These are phyloP conservation scores for Xestia xanthographa DNA, from an alignment of 2,888 invertebrate species.

Conservation along the genomic window DNA sequence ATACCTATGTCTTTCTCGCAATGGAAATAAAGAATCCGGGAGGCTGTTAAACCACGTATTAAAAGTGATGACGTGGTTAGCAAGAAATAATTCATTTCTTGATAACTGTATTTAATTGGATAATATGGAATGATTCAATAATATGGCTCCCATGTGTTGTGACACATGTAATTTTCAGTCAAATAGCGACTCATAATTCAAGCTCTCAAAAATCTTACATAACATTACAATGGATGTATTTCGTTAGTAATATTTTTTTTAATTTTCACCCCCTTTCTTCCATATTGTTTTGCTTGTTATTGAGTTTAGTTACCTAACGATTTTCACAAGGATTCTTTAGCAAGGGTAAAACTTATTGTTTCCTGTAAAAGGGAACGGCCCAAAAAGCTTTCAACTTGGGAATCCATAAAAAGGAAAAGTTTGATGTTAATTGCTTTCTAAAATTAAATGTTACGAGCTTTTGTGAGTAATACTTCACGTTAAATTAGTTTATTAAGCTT, in stretches of 20 bases:
- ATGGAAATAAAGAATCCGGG: neutral
- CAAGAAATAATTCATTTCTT: slow-evolving; percentile 11
- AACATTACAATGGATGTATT: neutral
- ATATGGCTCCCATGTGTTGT: neutral
- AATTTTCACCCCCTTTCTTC: neutral
- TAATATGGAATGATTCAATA: slow-evolving; percentile 30
- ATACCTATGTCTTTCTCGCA: neutral
- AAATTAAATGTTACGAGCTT: slow-evolving; percentile 6
- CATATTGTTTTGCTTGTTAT: neutral
- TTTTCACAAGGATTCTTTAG: slow-evolving; percentile 39
- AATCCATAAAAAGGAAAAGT: slow-evolving; percentile 14
- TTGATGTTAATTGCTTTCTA: slow-evolving; percentile 15
- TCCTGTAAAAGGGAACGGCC: neutral
- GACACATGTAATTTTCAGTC: neutral
- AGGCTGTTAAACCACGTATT: neutral
- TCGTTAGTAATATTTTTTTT: neutral
- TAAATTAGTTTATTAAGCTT: neutral
- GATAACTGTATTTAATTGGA: neutral
- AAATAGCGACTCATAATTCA: neutral
- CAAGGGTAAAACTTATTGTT: slow-evolving; percentile 3
- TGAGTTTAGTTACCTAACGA: slow-evolving; percentile 3
- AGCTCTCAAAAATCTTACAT: neutral
- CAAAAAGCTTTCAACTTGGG: neutral
- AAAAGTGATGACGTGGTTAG: neutral
- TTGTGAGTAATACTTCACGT: slow-evolving; percentile 6